phyloP scores from a whole-genome alignment of 35 echinoderm and acorn worm genomes.

The Ophioderma brevispina region DNA sequence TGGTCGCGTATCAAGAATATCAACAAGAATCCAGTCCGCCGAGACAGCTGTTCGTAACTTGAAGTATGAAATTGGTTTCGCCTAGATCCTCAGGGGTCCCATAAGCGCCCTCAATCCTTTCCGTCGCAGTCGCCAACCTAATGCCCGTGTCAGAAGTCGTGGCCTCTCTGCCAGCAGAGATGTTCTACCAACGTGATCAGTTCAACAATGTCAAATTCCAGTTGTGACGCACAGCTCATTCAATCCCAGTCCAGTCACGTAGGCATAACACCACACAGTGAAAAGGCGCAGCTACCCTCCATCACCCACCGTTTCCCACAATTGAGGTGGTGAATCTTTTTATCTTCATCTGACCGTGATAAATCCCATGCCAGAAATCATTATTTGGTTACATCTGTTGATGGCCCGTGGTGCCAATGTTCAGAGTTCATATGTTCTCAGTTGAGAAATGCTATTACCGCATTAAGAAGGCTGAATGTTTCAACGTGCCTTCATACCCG shows the following conservation, averaged over 20 bases:
- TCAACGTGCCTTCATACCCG: too few relatives aligned
- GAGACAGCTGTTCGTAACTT: slow-evolving; percentile 64
- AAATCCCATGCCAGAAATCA: too few relatives aligned
- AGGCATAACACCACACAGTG: slow-evolving; percentile 31
- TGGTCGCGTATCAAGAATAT: slow-evolving; percentile 43
- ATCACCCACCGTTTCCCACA: background rate
- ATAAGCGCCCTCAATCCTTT: slow-evolving; percentile 8
- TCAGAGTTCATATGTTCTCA: slow-evolving; percentile 42
- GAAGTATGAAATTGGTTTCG: slow-evolving; percentile 43
- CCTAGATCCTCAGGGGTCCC: slow-evolving; percentile 26
- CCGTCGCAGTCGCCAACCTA: too few relatives aligned
- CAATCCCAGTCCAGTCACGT: slow-evolving; percentile 14
- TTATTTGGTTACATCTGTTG: too few relatives aligned
- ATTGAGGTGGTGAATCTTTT: slow-evolving; percentile 25
- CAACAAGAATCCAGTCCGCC: slow-evolving; percentile 73
- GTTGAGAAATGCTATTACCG: slow-evolving; percentile 32
- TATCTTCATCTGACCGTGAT: slow-evolving; percentile 51
- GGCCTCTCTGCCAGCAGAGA: too few relatives aligned
- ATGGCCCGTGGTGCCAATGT: slow-evolving; percentile 74
- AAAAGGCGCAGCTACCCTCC: slow-evolving; percentile 17
- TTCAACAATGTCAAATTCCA: slow-evolving; percentile 67
- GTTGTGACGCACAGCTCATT: slow-evolving; percentile 53
- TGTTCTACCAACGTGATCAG: too few relatives aligned
- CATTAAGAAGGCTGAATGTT: slow-evolving; percentile 28
- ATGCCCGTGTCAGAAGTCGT: too few relatives aligned